phyloP scores from a whole-genome alignment of 1,140 invertebrate species.

The Zaprionus ornatus region DNA sequence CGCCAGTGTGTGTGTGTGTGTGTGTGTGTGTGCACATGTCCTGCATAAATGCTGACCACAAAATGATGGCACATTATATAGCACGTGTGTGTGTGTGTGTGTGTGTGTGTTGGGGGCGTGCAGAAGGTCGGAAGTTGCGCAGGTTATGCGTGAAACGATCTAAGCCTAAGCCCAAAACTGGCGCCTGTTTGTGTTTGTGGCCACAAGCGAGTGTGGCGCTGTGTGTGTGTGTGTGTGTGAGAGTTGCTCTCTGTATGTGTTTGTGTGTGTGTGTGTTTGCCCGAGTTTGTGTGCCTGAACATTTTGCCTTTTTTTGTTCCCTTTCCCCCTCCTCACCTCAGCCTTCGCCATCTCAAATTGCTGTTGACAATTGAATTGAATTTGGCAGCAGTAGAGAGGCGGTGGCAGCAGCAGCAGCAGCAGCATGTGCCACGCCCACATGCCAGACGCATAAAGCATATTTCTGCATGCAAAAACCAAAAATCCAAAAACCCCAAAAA shows the following conservation, averaged over 20 bases:
- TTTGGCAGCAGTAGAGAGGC: conserved; percentile 54
- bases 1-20: conserved; percentile 15
- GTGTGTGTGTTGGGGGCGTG: conserved; percentile 2
- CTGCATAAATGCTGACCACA: conserved; percentile 81
- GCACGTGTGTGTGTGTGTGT: conserved; percentile 45
- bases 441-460: conserved; percentile 72
- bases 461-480: conserved; percentile 67
- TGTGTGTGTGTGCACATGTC: conserved; percentile 57
- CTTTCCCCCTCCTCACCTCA: not conserved
- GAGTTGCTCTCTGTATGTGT: not conserved
- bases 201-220: conserved; percentile 10
- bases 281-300: not conserved
- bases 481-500: conserved; percentile 42
- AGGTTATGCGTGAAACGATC: conserved; percentile 43
- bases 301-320: conserved; percentile 9
- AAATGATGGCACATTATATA: conserved; percentile 82
- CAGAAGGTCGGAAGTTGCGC: not conserved
- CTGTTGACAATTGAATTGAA: conserved; percentile 82
- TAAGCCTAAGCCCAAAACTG: conserved; percentile 49
- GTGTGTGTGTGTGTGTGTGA: not conserved
- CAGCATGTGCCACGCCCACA: conserved; percentile 49
- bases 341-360: conserved; percentile 23
- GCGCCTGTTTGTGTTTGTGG: conserved; percentile 48
- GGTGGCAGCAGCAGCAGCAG: conserved; percentile 1
- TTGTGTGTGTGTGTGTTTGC: not conserved